Conservation (phyloP, 2,888 invertebrate genomes). For the Papilio elwesi region DNA sequence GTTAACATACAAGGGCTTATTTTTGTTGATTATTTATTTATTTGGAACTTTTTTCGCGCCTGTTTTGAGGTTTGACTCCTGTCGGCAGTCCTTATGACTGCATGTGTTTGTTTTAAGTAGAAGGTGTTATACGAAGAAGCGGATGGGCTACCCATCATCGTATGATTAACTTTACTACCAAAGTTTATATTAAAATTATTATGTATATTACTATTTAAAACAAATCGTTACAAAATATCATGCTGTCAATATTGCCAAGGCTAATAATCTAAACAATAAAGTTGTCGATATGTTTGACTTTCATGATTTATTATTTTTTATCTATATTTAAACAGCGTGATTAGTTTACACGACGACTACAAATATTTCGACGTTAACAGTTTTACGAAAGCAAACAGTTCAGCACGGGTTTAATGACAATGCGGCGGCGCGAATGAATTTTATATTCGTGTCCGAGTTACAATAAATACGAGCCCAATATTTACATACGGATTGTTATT, state of each 20-base stretch:
- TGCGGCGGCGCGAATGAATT: conserved; percentile 30
- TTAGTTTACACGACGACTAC: conserved; percentile 26
- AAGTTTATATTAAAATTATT: too few species aligned
- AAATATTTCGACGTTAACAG: conserved; percentile 28
- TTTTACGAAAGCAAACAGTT: conserved; percentile 34
- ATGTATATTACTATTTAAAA: not conserved
- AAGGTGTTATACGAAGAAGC: too few species aligned
- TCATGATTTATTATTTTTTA: conserved; percentile 20
- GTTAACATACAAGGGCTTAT: too few species aligned
- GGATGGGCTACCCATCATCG: too few species aligned
- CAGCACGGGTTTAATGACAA: conserved; percentile 35
- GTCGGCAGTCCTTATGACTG: too few species aligned
- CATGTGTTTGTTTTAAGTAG: too few species aligned
- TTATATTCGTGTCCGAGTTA: conserved; percentile 35
- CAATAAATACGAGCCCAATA: conserved; percentile 34
- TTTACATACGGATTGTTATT: conserved; percentile 35
- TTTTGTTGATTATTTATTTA: too few species aligned
- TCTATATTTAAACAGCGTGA: conserved; percentile 33
- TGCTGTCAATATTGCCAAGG: conserved; percentile 6
- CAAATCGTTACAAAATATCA: not conserved
- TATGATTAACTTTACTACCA: too few species aligned
- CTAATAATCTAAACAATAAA: conserved; percentile 8
- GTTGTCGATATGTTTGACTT: conserved; percentile 9
- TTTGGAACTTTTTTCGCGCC: too few species aligned
- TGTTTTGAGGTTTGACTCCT: too few species aligned